These are phyloP conservation scores for Pangasianodon hypophthalmus DNA, from an alignment of 2,113 vertebrate species.

Conservation along the genomic window DNA sequence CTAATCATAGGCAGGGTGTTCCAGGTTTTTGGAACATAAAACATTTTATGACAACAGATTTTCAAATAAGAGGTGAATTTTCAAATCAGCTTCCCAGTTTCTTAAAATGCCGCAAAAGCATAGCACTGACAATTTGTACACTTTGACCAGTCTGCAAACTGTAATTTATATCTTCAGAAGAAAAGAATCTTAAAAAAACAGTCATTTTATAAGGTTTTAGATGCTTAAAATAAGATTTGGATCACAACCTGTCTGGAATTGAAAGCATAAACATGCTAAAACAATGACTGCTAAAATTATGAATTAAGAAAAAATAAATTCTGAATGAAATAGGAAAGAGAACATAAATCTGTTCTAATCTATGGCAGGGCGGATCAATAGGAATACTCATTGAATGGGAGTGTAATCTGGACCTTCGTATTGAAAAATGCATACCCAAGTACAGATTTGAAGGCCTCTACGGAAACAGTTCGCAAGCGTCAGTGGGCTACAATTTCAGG, in stretches of 20 bases:
- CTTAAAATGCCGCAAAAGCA: no score
- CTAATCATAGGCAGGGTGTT: no score
- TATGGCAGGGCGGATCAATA: constrained; percentile 84
- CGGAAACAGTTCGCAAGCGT: constrained; percentile 70
- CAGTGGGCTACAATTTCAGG: constrained; percentile 95
- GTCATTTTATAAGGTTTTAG: background rate
- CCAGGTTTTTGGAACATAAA: background rate
- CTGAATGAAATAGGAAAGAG: background rate
- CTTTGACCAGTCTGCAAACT: background rate
- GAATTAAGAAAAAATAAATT: background rate
- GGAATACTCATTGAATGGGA: constrained; percentile 91
- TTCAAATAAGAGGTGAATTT: background rate
- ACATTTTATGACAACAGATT: background rate
- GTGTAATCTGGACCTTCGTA: constrained; percentile 84
- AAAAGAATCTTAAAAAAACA: background rate
- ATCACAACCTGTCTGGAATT: background rate
- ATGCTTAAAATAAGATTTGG: background rate
- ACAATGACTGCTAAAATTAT: background rate
- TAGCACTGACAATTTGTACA: background rate
- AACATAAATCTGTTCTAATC: background rate
- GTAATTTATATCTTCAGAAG: background rate
- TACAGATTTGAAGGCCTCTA: constrained; percentile 89
- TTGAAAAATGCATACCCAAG: constrained; percentile 80
- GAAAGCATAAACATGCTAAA: background rate
- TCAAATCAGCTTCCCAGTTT: background rate